Base-by-base conservation (phyloP, 2,113 vertebrate genomes). In the Ptilorrhoa leucosticta region DNA sequence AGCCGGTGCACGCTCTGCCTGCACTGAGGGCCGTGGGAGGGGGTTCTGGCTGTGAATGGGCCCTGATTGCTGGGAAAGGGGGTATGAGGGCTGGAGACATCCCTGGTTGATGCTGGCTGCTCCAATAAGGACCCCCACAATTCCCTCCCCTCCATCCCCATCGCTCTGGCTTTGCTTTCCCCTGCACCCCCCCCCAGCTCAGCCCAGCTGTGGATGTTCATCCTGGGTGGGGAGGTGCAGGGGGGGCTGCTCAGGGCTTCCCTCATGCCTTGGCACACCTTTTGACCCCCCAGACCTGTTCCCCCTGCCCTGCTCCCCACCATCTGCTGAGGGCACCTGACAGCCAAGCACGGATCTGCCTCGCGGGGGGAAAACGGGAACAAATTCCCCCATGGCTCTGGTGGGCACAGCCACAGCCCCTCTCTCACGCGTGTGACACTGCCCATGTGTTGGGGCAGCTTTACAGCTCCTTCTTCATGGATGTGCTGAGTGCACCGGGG, bases 321-420 rank as follows among this genome's bases (percentile, higher is more conserved):
- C 4, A 2, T 30, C 31, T 31, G 24, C 57, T 56, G 1, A 7
- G 47, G 35, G 61, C 60, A 42, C 30, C 45, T 65, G 17, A 3
- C 4, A 13, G 28, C 45, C 3, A 2, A 5, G 45, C 17, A 4
- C 0, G 0, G 66, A 51, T 42, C 63, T 60, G 20, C 10, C 24
- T 48, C 0, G 0, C 1, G 1, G 8, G 26, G 31, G 3, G 13
- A 9, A 81, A 78, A 61, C 0, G 0, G 58, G 31, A 24, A 9
- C 37, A 30, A 56, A 76, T 47, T 5, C 23, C 60, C 37, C 47
- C 75, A 3, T 1, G 1, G 39, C 4, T 4, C 16, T 1, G 3
- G 3, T 28, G 54, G 57, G 31, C 31, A 39, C 37, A 42, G 68
- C 26, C 30, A 5, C 48, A 61, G 24, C 63, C 66, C 15, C 0